These are phyloP conservation scores for Phataginus tricuspis DNA, from an alignment of 2,797 vertebrate genomes.

Conservation along the genomic window DNA sequence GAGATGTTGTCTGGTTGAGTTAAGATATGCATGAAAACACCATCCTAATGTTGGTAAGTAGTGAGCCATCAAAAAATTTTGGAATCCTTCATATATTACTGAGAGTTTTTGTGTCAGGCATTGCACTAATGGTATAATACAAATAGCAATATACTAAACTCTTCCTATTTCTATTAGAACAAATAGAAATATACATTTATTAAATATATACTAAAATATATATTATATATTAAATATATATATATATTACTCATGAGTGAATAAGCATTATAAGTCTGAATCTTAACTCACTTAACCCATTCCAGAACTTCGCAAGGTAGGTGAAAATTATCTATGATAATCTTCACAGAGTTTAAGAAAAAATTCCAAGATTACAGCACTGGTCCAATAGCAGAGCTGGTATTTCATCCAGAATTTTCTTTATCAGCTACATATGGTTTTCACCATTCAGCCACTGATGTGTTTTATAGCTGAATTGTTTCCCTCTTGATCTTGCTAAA, in stretches of 20 bases:
- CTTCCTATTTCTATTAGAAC: background rate
- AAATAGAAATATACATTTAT: background rate
- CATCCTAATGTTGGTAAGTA: background rate
- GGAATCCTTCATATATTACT: background rate
- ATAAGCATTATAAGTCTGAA: background rate
- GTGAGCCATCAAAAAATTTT: background rate
- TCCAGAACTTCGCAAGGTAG: background rate
- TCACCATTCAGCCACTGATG: background rate
- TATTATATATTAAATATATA: background rate
- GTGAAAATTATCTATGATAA: background rate
- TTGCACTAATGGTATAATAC: background rate
- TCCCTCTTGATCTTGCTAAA: background rate
- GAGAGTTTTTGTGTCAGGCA: background rate
- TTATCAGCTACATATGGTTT: background rate
- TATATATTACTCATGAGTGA: accelerated
- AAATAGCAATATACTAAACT: background rate
- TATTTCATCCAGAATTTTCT: background rate
- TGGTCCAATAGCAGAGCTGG: background rate
- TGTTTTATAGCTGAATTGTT: background rate
- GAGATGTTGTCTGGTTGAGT: background rate
- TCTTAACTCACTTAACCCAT: background rate
- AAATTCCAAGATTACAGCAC: background rate
- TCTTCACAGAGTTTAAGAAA: background rate
- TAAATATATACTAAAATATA: background rate
- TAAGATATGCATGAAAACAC: background rate